These are phyloP conservation scores for Phalacrocorax pelagicus DNA, from an alignment of 2,113 vertebrate genomes.

Conservation along the genomic window DNA sequence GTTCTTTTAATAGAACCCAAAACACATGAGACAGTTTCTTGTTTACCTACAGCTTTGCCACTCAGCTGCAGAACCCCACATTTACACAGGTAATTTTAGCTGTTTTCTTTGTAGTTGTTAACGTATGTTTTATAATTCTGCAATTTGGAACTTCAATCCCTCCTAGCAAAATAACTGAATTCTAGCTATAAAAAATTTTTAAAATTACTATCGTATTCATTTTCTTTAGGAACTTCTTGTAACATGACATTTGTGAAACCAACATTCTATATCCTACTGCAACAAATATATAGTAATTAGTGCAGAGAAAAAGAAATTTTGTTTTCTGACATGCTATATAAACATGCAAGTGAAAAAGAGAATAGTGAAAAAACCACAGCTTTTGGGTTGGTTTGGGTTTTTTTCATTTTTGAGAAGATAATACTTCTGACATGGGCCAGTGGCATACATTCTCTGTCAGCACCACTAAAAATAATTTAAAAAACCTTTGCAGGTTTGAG, in stretches of 20 bases:
- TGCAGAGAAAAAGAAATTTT: neutral
- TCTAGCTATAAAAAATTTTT: neutral
- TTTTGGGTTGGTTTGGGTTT: neutral
- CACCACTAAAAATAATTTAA: neutral
- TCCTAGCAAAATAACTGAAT: neutral
- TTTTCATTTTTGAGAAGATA: neutral
- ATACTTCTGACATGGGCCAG: neutral
- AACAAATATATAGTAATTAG: neutral
- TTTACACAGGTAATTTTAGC: constrained; percentile 82
- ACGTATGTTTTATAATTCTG: neutral
- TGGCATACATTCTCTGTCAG: neutral
- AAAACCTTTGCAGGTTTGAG: neutral
- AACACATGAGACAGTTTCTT: constrained; percentile 25
- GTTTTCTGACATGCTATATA: neutral
- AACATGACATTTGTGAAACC: neutral
- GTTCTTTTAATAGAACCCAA: neutral
- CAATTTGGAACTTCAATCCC: neutral
- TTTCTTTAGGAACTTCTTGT: neutral
- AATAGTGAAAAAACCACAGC: neutral
- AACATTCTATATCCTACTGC: neutral
- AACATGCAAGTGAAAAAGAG: neutral
- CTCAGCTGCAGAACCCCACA: constrained; percentile 85
- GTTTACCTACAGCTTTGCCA: constrained; percentile 77
- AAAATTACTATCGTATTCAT: rapidly evolving
- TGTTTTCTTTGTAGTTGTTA: neutral